Percentiles rank a stretch among this genome's conserved stretches.
Evolutionary conservation across 2,888 invertebrate species (phyloP).

Genomic region (Dinocampus coccinellae): DNA sequence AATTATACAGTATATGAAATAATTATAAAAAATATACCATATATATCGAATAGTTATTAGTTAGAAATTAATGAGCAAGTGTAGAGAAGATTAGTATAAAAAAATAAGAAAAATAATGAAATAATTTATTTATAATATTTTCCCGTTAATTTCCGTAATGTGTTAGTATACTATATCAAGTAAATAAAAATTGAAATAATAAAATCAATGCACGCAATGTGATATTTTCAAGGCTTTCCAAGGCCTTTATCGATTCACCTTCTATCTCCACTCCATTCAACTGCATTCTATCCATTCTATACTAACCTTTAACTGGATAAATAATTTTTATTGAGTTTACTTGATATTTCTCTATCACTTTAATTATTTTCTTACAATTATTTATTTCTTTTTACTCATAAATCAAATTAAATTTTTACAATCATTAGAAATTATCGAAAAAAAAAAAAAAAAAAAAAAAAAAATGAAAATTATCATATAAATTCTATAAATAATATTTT

Average conservation of each 20-base stretch:
- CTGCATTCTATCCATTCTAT: constrained; percentile 10
- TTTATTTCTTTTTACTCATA: too few species aligned
- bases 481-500: too few species aligned
- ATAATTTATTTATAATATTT: too few species aligned
- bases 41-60: not conserved
- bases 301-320: constrained; percentile 22
- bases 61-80: constrained; percentile 1
- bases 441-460: too few species aligned
- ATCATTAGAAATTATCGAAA: too few species aligned
- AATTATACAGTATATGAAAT: not conserved
- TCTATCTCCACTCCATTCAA: not conserved
- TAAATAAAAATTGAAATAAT: constrained; percentile 6
- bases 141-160: constrained; percentile 23
- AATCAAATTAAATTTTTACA: too few species aligned
- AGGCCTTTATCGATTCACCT: constrained; percentile 43
- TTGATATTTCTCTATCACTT: constrained; percentile 4
- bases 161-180: not conserved
- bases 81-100: constrained; percentile 16
- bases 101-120: constrained; percentile 12
- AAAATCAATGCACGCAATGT: constrained; percentile 42
- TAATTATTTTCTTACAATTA: not conserved
- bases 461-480: too few species aligned
- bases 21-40: constrained; percentile 16
- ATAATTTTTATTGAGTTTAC: too few species aligned
- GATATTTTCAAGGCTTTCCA: constrained; percentile 46